Conservation (phyloP, 2,797 vertebrate genomes). For the Hippocampus kuda region DNA sequence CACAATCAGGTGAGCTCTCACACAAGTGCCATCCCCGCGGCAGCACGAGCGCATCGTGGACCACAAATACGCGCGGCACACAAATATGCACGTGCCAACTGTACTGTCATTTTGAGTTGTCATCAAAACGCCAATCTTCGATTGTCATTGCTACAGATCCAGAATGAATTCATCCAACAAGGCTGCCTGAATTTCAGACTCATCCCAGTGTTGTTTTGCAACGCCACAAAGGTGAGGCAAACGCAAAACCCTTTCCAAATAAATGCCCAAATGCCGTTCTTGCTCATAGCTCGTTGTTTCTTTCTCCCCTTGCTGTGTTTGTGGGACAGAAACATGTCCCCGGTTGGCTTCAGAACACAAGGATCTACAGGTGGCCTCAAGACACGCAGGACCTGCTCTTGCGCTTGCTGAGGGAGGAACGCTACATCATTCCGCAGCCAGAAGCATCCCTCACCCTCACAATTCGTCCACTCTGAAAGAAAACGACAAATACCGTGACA, state of each 20-base stretch:
- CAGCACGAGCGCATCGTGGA: too few species aligned
- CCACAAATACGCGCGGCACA: too few species aligned
- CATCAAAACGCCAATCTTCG: not conserved
- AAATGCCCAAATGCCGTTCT: too few species aligned
- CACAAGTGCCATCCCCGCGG: not conserved
- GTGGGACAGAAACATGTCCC: slow-evolving; percentile 77
- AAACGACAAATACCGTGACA: not conserved
- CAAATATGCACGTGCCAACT: too few species aligned
- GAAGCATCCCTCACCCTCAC: slow-evolving; percentile 79
- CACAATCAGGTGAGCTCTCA: slow-evolving; percentile 76
- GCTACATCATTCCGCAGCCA: slow-evolving; percentile 75
- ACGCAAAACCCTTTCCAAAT: not conserved
- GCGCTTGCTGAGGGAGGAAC: slow-evolving; percentile 82
- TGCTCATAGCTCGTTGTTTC: not conserved
- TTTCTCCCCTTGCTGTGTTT: not conserved
- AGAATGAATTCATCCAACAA: slow-evolving; percentile 93
- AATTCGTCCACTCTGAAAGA: slow-evolving; percentile 65
- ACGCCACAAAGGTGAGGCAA: slow-evolving; percentile 73
- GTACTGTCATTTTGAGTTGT: too few species aligned
- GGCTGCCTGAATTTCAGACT: slow-evolving; percentile 92
- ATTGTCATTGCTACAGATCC: slow-evolving; percentile 67
- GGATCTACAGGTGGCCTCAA: slow-evolving; percentile 80
- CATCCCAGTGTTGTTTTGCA: slow-evolving; percentile 87
- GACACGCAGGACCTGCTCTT: slow-evolving; percentile 81
- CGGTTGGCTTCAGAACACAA: slow-evolving; percentile 86